These are phyloP conservation scores for Sesia apiformis DNA, from an alignment of 2,888 invertebrate species.

Conservation along the genomic window DNA sequence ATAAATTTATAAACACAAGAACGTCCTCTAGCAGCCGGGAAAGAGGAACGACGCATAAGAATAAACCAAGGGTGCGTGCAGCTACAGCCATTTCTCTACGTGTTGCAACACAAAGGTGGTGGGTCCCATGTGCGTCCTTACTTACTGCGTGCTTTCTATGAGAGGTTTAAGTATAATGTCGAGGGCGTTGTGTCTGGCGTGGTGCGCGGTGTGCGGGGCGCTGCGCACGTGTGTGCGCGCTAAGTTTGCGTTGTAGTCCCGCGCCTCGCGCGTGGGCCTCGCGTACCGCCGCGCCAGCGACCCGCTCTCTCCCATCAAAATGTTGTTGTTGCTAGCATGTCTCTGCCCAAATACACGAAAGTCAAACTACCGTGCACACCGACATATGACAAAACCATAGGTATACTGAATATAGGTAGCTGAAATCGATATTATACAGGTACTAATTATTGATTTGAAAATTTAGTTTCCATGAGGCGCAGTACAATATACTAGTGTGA, in stretches of 20 bases:
- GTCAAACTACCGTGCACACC: conserved; percentile 60
- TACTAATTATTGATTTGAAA: too few species aligned
- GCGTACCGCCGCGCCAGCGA: conserved; percentile 65
- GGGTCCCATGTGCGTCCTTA: conserved; percentile 29
- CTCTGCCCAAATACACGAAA: conserved; percentile 42
- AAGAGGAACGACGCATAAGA: conserved; percentile 21
- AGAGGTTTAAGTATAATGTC: conserved; percentile 74
- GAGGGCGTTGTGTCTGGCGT: conserved; percentile 71
- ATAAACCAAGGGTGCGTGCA: conserved; percentile 55
- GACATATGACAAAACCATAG: not conserved
- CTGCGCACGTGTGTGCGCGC: conserved; percentile 36
- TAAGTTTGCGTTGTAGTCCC: conserved; percentile 58
- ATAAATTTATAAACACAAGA: conserved; percentile 16
- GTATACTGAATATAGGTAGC: too few species aligned
- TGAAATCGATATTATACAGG: too few species aligned
- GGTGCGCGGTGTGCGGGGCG: conserved; percentile 28
- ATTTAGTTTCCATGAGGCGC: too few species aligned
- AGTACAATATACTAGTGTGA: too few species aligned
- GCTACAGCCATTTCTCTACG: conserved; percentile 57
- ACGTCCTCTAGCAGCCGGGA: conserved; percentile 25
- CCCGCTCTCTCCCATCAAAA: conserved; percentile 66
- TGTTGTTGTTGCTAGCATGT: conserved; percentile 76
- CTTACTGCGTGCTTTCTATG: conserved; percentile 76
- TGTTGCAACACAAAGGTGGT: conserved; percentile 49
- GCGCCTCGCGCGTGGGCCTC: conserved; percentile 30